Percentiles rank a stretch among this genome's conserved stretches.
Conservation (phyloP, 2,888 invertebrate species). For the Luperina nickerlii region DNA sequence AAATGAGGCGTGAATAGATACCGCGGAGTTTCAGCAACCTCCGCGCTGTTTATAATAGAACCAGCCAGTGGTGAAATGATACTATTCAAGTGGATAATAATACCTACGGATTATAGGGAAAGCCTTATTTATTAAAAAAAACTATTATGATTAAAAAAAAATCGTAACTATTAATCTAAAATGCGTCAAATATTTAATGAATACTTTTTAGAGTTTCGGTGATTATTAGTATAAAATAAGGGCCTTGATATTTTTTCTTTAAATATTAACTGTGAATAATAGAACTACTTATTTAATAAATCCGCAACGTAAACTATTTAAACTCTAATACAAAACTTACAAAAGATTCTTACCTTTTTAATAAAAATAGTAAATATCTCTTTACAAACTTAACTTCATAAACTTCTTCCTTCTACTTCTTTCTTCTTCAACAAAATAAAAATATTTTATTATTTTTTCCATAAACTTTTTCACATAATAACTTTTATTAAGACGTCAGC, state of each 20-base stretch:
- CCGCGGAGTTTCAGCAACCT: constrained; percentile 36
- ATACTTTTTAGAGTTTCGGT: neutral
- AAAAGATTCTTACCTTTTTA: constrained; percentile 33
- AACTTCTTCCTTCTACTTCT: constrained; percentile 15
- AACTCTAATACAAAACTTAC: neutral
- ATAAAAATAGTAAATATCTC: constrained; percentile 1
- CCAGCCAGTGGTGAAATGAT: constrained; percentile 30
- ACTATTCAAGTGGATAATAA: constrained; percentile 20
- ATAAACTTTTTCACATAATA: constrained; percentile 50
- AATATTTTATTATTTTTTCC: constrained; percentile 4
- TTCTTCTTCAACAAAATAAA: constrained; percentile 20
- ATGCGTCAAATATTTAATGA: neutral
- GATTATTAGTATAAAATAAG: neutral
- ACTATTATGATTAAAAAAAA: neutral
- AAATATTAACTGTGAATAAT: neutral
- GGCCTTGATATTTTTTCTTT: neutral
- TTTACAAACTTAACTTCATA: constrained; percentile 27
- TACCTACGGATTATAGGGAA: no score
- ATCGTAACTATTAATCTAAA: neutral
- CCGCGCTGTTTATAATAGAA: constrained; percentile 37
- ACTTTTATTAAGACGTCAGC: constrained; percentile 21
- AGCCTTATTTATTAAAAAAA: no score
- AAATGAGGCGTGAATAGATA: constrained; percentile 63
- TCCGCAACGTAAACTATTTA: neutral
- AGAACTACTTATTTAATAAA: neutral